Evolutionary conservation across 1,140 invertebrate genomes (phyloP).

Genomic region (Brachionus rubens): DNA sequence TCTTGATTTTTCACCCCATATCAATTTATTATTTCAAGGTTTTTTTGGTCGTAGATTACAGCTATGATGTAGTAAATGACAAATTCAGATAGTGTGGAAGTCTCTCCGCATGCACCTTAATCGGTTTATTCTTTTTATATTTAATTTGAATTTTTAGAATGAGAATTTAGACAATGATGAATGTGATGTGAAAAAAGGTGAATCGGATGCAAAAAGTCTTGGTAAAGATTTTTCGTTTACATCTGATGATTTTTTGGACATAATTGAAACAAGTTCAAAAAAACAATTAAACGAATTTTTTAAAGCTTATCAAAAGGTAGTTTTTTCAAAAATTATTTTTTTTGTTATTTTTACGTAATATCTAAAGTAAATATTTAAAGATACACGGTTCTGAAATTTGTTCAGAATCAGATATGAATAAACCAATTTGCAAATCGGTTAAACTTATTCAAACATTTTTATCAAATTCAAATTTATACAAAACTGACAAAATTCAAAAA

Average conservation of each 20-base stretch:
- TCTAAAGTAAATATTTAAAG: background rate
- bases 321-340: background rate
- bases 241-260: constrained; percentile 5
- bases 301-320: background rate
- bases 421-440: constrained; percentile 22
- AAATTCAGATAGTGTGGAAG: too few species aligned
- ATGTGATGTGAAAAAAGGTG: background rate
- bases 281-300: constrained; percentile 7
- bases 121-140: too few species aligned
- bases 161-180: constrained; percentile 15
- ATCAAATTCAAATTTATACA: constrained; percentile 9
- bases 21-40: too few species aligned
- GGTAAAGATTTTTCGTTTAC: constrained; percentile 19
- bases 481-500: constrained; percentile 44
- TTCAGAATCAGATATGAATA: background rate
- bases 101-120: too few species aligned
- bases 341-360: background rate
- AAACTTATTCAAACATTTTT: constrained; percentile 31
- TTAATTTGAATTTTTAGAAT: constrained; percentile 1
- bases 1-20: too few species aligned
- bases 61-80: too few species aligned
- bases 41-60: too few species aligned
- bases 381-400: constrained; percentile 23
- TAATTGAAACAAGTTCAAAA: constrained; percentile 1
- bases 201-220: background rate